These are phyloP conservation scores for Pimephales promelas DNA, from an alignment of 2,113 vertebrate species.

Conservation along the genomic window DNA sequence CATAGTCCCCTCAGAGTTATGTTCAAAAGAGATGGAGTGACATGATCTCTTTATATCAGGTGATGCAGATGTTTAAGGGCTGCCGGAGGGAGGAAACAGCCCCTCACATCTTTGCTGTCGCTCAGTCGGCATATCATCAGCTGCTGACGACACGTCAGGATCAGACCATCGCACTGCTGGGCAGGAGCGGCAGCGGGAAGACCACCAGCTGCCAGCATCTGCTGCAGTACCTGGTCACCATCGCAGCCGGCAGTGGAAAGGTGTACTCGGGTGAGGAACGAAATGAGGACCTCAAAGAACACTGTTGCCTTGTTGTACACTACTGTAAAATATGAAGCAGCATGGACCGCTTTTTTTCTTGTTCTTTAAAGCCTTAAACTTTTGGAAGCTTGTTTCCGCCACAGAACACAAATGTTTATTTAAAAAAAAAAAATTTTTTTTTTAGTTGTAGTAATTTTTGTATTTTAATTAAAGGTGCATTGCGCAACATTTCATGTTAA, in stretches of 20 bases:
- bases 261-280: conserved; percentile 85
- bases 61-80: conserved; percentile 99
- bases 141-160: conserved; percentile 95
- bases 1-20: background rate
- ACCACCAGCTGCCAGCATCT: conserved; percentile 93
- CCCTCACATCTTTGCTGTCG: conserved; percentile 92
- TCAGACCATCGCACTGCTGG: conserved; percentile 90
- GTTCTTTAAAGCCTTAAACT: background rate
- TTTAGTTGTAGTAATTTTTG: no score
- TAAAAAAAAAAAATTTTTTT: no score
- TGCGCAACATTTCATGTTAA: no score
- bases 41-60: conserved; percentile 70
- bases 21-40: background rate
- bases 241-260: conserved; percentile 86
- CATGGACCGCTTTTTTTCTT: background rate
- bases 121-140: conserved; percentile 89
- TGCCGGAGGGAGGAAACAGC: conserved; percentile 89
- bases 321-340: no score
- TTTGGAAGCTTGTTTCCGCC: no score
- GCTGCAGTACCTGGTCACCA: conserved; percentile 89
- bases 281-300: background rate
- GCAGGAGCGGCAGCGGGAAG: conserved; percentile 91
- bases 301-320: no score
- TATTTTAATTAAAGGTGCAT: no score
- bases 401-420: no score